A percentile compares a stretch with the other conserved stretches of the same genome.
These are phyloP conservation scores for Agrilus planipennis DNA, from an alignment of 1,140 invertebrate genomes.

Conservation along the genomic window DNA sequence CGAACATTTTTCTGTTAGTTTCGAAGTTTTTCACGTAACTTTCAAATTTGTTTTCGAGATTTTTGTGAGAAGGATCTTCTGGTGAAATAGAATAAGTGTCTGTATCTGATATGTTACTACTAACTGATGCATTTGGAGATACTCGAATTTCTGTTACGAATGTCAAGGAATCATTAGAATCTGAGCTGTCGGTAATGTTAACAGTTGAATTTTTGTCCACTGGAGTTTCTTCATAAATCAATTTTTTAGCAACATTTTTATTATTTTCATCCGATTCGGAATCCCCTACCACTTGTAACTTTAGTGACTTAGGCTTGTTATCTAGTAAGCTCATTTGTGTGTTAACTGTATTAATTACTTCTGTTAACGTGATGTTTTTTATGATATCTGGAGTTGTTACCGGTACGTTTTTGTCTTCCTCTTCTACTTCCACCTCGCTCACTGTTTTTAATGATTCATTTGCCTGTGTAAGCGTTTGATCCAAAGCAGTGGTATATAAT, in stretches of 20 bases:
- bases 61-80: constrained; percentile 5
- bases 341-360: constrained; percentile 20
- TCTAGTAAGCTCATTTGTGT: too few relatives aligned
- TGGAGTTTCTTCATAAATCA: too few relatives aligned
- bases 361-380: constrained; percentile 22
- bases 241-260: too few relatives aligned
- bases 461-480: too few relatives aligned
- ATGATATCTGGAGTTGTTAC: constrained; percentile 19
- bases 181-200: too few relatives aligned
- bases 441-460: too few relatives aligned
- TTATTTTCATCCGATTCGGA: too few relatives aligned
- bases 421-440: not conserved
- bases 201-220: too few relatives aligned
- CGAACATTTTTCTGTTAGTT: constrained; percentile 18
- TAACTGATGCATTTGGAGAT: too few relatives aligned
- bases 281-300: too few relatives aligned
- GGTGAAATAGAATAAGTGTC: constrained; percentile 17
- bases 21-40: constrained; percentile 29
- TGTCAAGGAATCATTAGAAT: constrained; percentile 16
- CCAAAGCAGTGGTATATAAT: too few relatives aligned
- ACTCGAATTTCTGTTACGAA: constrained; percentile 33
- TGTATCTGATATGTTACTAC: constrained; percentile 22
- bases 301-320: too few relatives aligned
- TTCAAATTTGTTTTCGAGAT: constrained; percentile 26
- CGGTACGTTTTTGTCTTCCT: constrained; percentile 10